Base-by-base conservation (phyloP, 2,797 vertebrate genomes). In the Tamandua tetradactyla region DNA sequence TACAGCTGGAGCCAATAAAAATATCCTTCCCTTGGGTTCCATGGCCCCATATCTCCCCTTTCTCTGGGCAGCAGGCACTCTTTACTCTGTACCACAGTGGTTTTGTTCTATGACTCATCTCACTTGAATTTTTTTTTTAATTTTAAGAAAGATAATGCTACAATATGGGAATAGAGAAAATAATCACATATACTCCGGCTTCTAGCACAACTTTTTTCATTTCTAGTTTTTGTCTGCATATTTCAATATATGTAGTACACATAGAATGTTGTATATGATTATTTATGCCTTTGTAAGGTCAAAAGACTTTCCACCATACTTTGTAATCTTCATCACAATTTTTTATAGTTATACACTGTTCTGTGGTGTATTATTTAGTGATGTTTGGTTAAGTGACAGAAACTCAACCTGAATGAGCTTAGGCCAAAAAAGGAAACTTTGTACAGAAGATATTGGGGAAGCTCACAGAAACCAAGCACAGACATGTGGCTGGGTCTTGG, bases 21-120 rank as follows among this genome's bases (percentile, higher is more conserved):
- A 84, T 40, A 49, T 25, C 55, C 69, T 71, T 86, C 42, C 62
- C 0, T 79, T 49, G n/a, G 72, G 64, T 40, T 57, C 44, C 61
- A 3, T 4, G 17, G 57, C 68, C 18, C 62, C 10, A 0, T 3
- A 6, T 44, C 78, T 89, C 57, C 81, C 76, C 76, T 85, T 75
- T 66, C 52, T 59, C 17, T 11, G 49, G 40, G 80, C 44, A 44
- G 14, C 32, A 49, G 14, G n/a, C 22, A 15, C 47, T 55, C 2
- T 55, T 81, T 93, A 4, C 57, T 78, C 23, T 11, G 42, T 23
- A 27, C 81, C 75, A 27, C 82, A 55, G 76, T 40, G 52, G 35
- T 90, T 55, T 94, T 61, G 32, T 25, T 66, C 62, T 93, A 8
- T 71, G 92, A 75, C 47, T 79, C 92, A 74, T 94, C 82, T 92